Conservation (phyloP, 2,113 vertebrate genomes). For the Tiliqua scincoides region DNA sequence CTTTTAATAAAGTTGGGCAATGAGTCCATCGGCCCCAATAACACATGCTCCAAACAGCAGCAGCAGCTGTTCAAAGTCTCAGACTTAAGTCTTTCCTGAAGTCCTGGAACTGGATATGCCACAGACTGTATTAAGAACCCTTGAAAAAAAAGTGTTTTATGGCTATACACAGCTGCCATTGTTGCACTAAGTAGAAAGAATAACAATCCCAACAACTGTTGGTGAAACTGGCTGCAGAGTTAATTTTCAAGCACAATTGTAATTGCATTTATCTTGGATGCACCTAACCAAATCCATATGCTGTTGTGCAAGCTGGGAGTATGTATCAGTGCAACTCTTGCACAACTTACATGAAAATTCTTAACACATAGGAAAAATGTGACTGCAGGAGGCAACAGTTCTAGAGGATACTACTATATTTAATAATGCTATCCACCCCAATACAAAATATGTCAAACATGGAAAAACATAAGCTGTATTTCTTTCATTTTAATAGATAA, state of each 20-base stretch:
- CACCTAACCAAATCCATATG: not conserved
- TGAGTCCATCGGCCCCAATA: not conserved
- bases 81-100: not conserved
- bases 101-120: not conserved
- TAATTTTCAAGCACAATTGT: not conserved
- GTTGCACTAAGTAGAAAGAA: not conserved
- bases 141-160: not conserved
- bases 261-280: not conserved
- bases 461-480: constrained; percentile 17
- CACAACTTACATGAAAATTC: not conserved
- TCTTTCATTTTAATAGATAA: constrained; percentile 67
- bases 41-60: no score
- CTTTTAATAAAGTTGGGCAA: not conserved
- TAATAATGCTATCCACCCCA: not conserved
- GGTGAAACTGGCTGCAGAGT: not conserved
- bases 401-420: not conserved
- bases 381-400: not conserved
- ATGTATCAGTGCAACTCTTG: not conserved
- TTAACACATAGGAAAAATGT: not conserved
- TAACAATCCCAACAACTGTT: not conserved
- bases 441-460: not conserved
- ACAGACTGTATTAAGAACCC: not conserved
- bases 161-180: not conserved
- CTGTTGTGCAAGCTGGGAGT: not conserved
- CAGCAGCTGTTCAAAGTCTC: not conserved